Conservation (phyloP, 2,888 invertebrate species). For the Slavum lentiscoides region DNA sequence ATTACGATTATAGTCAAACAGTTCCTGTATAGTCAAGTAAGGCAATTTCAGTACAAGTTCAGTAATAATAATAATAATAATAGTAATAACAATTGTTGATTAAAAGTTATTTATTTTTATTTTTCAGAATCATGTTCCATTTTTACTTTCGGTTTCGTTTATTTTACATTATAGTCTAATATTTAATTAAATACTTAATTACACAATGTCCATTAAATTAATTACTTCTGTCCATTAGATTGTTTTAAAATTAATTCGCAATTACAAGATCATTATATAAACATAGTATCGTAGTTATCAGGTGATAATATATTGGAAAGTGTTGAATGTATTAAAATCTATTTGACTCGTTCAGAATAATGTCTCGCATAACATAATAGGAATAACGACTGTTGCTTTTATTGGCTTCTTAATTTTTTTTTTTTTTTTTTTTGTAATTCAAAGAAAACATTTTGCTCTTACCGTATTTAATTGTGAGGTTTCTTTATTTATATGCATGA, state of each 20-base stretch:
- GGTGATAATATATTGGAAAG: neutral
- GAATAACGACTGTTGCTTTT: neutral
- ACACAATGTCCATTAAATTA: neutral
- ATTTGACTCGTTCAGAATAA: constrained; percentile 5
- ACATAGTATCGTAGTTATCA: neutral
- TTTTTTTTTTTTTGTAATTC: neutral
- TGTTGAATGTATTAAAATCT: neutral
- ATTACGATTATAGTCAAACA: constrained; percentile 51
- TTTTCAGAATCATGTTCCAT: constrained; percentile 21
- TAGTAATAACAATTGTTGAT: no score
- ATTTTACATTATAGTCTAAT: constrained; percentile 13
- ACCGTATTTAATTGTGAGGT: neutral
- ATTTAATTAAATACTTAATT: neutral
- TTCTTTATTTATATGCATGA: neutral
- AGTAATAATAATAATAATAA: constrained; percentile 3
- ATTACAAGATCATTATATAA: neutral
- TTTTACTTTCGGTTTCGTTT: constrained; percentile 4
- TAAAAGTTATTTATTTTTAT: constrained; percentile 13
- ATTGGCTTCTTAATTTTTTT: neutral
- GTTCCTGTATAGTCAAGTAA: constrained; percentile 50
- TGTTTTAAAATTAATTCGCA: neutral
- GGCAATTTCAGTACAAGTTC: neutral
- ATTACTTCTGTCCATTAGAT: neutral
- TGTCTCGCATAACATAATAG: neutral
- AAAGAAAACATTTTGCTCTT: neutral